Evolutionary conservation across 1,140 invertebrate species (phyloP).

Genomic region (Brachionus paranguensis): DNA sequence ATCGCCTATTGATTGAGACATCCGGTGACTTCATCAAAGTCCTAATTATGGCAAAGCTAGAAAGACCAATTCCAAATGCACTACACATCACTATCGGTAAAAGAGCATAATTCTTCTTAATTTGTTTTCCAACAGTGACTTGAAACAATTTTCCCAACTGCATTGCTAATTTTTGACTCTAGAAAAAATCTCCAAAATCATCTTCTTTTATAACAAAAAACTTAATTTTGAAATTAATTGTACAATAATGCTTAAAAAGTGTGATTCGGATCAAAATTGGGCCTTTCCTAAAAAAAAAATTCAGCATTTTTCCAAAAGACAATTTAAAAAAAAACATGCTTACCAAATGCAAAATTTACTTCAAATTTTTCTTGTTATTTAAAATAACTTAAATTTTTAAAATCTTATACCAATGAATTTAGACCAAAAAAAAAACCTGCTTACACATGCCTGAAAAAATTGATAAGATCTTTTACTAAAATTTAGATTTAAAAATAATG

Average conservation of each 20-base stretch:
- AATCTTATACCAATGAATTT: background rate
- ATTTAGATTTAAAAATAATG: background rate
- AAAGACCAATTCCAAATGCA: background rate
- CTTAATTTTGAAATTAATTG: background rate
- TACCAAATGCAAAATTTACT: background rate
- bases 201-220: background rate
- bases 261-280: background rate
- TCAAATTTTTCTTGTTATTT: background rate
- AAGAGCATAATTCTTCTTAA: constrained; percentile 2
- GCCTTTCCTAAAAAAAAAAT: background rate
- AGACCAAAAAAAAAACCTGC: background rate
- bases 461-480: background rate
- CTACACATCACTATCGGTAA: background rate
- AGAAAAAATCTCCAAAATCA: background rate
- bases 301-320: background rate
- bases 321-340: background rate
- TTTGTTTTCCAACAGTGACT: constrained; percentile 14
- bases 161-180: background rate
- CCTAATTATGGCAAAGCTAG: constrained; percentile 7
- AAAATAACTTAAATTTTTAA: background rate
- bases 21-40: constrained; percentile 2
- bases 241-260: background rate
- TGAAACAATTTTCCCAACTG: constrained; percentile 27
- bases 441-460: background rate
- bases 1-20: background rate